A percentile compares a stretch with the other conserved stretches of the same genome.
Conservation (phyloP, 2,113 vertebrate species). For the Ellobius talpinus region DNA sequence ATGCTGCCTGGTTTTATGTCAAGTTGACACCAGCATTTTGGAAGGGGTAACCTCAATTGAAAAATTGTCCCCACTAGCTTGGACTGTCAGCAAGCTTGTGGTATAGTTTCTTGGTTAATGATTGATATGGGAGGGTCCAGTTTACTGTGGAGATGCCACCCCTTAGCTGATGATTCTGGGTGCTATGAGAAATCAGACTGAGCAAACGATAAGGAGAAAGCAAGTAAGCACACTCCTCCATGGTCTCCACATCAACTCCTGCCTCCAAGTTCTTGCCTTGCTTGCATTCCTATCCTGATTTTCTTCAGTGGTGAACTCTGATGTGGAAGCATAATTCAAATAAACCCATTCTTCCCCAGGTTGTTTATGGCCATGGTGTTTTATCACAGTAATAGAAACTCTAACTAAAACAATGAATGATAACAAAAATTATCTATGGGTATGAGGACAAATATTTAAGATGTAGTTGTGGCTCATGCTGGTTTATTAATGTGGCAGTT, state of each 20-base stretch:
- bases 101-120: neutral
- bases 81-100: neutral
- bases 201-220: neutral
- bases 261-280: neutral
- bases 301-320: too few relatives aligned
- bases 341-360: neutral
- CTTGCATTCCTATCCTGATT: neutral
- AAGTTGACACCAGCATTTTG: neutral
- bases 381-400: neutral
- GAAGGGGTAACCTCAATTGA: neutral
- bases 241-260: neutral
- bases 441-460: neutral
- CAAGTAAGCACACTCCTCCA: neutral
- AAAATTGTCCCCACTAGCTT: neutral
- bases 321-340: neutral
- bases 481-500: neutral
- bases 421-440: neutral
- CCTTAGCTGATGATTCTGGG: neutral
- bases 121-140: neutral
- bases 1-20: neutral
- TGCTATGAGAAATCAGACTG: neutral
- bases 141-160: neutral
- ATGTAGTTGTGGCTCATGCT: neutral
- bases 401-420: neutral
- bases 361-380: neutral